A percentile compares a stretch with the other conserved stretches of the same genome.
These are phyloP conservation scores for Xyliphius kryptos DNA, from an alignment of 2,113 vertebrate genomes.

Conservation along the genomic window DNA sequence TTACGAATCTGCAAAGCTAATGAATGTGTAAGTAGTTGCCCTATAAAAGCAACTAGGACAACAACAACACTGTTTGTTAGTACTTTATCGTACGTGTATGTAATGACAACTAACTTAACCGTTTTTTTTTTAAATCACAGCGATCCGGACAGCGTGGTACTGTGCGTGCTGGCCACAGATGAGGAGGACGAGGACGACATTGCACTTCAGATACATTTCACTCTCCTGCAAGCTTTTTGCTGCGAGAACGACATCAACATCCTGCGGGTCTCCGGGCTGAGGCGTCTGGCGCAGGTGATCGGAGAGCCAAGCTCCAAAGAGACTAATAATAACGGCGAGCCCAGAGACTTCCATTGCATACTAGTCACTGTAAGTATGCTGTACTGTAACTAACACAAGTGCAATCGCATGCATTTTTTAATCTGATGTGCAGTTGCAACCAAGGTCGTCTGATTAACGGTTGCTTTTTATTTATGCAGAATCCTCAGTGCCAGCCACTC, in stretches of 20 bases:
- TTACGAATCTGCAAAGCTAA: conserved; percentile 89
- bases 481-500: conserved; percentile 72
- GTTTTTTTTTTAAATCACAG: conserved; percentile 48
- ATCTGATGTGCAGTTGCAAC: no score
- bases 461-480: conserved; percentile 64
- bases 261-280: conserved; percentile 76
- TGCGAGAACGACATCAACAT: conserved; percentile 89
- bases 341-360: conserved; percentile 83
- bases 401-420: no score
- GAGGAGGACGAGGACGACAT: conserved; percentile 78
- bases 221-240: conserved; percentile 86
- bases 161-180: conserved; percentile 81
- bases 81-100: accelerated
- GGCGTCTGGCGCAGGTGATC: conserved; percentile 72
- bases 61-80: no score
- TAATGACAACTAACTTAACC: neutral
- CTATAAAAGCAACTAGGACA: neutral
- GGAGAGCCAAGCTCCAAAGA: conserved; percentile 51
- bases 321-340: conserved; percentile 53
- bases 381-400: no score
- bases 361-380: conserved; percentile 79
- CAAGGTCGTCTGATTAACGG: no score
- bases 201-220: conserved; percentile 90
- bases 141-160: conserved; percentile 85
- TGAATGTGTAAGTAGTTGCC: conserved; percentile 83